Base-by-base conservation (phyloP, 2,797 vertebrate species). In the Phalloptychus januarius region DNA sequence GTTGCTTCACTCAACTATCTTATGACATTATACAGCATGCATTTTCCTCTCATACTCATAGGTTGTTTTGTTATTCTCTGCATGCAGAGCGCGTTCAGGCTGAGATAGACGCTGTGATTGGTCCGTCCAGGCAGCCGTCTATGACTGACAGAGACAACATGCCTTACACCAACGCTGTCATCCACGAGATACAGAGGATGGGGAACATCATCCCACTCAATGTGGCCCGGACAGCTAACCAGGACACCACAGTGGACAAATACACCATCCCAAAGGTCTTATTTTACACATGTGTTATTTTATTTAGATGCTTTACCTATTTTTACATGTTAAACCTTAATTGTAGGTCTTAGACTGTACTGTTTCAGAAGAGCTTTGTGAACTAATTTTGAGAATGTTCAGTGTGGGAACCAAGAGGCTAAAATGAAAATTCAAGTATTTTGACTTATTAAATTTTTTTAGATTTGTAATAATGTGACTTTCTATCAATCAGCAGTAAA, bases 201-300 rank as follows among this genome's bases (percentile, higher is more conserved):
- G 81, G 79, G 12, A 90, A 96, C 67, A 95, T 97, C 0, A 0
- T 96, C 0, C 96, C 96, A 0, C 18, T 96, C 1, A 95, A 84
- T 0, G 1, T 84, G 0, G 71, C 83, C n/a, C 91, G 87, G 36
- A 2, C 81, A 80, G 25, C 95, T 0, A 1, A 0, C 0, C 89
- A 38, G 7, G 95, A 96, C 12, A 93, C 94, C 0, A 80, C 23
- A 0, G 0, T 97, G 4, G 89, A 83, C 52, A 91, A 94, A 1
- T 97, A 94, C 86, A 45, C 58, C 2, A 79, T 97, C 71, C 96
- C 96, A 38, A 97, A 98, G 95, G 96, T 97, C 77, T 0, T 58
- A 4, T 5, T 13, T 13, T 2, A 1, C 0, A 0, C 54, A 69
- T 25, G 3, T 0, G 0, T 67, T 36, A 4, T 56, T 13, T 31